Percentiles rank a stretch among this genome's conserved stretches.
Conservation (phyloP, 2,797 vertebrate species). For the Diplodus puntazzo region DNA sequence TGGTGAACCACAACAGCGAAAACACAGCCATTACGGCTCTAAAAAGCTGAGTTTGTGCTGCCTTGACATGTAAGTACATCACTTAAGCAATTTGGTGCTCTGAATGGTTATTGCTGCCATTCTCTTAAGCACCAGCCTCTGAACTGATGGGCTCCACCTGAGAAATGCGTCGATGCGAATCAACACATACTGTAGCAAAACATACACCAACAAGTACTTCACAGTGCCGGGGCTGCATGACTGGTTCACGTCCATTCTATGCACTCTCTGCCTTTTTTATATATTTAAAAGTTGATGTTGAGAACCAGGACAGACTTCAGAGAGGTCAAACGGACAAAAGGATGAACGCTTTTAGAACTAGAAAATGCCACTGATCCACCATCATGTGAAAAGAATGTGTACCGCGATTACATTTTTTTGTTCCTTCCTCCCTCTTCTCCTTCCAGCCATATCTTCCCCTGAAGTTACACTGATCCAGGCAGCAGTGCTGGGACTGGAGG, state of each 20-base stretch:
- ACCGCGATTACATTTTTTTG: conserved; percentile 28
- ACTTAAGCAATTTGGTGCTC: conserved; percentile 72
- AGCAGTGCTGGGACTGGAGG: conserved; percentile 45
- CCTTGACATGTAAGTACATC: conserved; percentile 79
- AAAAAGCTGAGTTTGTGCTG: conserved; percentile 62
- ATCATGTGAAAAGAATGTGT: conserved; percentile 41
- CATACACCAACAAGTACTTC: conserved; percentile 22
- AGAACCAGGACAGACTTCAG: conserved; percentile 21
- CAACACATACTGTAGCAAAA: conserved; percentile 40
- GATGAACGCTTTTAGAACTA: conserved; percentile 27
- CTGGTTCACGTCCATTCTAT: conserved; percentile 19
- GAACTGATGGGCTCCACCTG: conserved; percentile 61
- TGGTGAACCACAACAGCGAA: conserved; percentile 57
- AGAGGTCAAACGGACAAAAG: conserved; percentile 43
- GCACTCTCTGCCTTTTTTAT: conserved; percentile 6
- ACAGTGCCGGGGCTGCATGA: conserved; percentile 6
- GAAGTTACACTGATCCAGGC: conserved; percentile 60
- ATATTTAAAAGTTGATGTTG: conserved; percentile 9
- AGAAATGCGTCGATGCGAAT: conserved; percentile 52
- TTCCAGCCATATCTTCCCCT: conserved; percentile 50
- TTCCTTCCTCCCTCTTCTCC: conserved; percentile 29
- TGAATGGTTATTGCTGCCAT: conserved; percentile 70
- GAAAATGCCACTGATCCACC: conserved; percentile 48
- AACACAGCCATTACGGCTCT: conserved; percentile 64
- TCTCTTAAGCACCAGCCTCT: conserved; percentile 67